Evolutionary conservation across 2,888 invertebrate genomes (phyloP).

Genomic region (Pyrochroa serraticornis): DNA sequence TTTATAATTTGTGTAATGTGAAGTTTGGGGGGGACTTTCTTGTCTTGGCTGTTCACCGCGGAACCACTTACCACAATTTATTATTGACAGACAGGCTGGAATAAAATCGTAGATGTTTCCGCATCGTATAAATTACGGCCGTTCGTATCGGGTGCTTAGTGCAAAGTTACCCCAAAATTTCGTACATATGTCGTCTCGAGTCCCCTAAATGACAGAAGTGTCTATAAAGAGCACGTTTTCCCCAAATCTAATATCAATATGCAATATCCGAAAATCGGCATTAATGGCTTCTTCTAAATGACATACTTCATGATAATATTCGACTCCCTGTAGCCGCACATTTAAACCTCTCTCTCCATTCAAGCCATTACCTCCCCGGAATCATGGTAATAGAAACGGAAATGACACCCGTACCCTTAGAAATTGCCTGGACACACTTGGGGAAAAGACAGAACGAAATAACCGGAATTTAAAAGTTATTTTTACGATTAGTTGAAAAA

Average conservation of each 20-base stretch:
- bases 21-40: conserved; percentile 1
- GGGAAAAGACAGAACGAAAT: neutral
- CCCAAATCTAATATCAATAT: conserved; percentile 42
- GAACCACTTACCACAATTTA: conserved; percentile 19
- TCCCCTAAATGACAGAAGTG: conserved; percentile 33
- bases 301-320: conserved; percentile 28
- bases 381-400: conserved; percentile 19
- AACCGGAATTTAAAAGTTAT: too few species aligned
- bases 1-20: conserved; percentile 2
- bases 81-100: conserved; percentile 16
- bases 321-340: conserved; percentile 17
- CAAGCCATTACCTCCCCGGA: conserved; percentile 24
- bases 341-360: conserved; percentile 20
- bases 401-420: conserved; percentile 11
- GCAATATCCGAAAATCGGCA: conserved; percentile 34
- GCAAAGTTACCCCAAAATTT: conserved; percentile 30
- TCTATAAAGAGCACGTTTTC: conserved; percentile 40
- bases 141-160: conserved; percentile 21
- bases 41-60: neutral
- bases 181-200: conserved; percentile 34
- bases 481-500: neutral
- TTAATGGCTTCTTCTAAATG: conserved; percentile 36
- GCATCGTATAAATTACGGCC: conserved; percentile 27
- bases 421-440: conserved; percentile 11
- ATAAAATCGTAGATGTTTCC: conserved; percentile 26